Base-by-base conservation (phyloP, 2,113 vertebrate species). In the Zeus faber region DNA sequence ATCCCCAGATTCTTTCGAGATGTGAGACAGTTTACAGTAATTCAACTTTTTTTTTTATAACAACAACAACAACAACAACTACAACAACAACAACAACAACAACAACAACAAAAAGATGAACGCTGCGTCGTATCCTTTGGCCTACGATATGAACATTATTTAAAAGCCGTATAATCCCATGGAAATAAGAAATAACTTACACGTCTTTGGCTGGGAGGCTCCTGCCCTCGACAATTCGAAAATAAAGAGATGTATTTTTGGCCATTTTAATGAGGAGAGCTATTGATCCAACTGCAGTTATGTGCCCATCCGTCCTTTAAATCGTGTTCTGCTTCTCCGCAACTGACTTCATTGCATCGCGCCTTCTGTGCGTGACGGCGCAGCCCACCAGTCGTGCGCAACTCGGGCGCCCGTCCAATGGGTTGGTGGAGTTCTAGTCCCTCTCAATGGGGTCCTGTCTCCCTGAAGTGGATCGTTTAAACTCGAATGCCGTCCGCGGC, bases 131-230 rank as follows among this genome's bases (percentile, higher is more conserved):
- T 25, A 24, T n/a, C 9, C 6, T 17, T 7, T 26, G 23, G 11
- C 9, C 5, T 25, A 17, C 23, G 1, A 48, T 50, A 21, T 46
- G n/a, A 44, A 45, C 14, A 3, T 14, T 31, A 37, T 23, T 1
- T 16, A 39, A 23, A 11, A 57, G 63, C 23, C 26, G 24, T 54
- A 49, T 39, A 49, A 16, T 17, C 62, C 58, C 26, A 29, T 51
- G 54, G 51, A 8, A 2, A 24, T 33, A 51, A 83, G 79, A 53
- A 31, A 68, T 70, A 58, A 86, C 81, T 97, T 80, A 96, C 95
- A 96, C 89, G 64, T 95, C 94, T 87, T 95, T 95, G 76, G 92
- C 92, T 1, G 94, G 93, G 73, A 95, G 92, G 58, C 91, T 91
- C 76, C 89, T 90, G 49, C 92, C 93, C 80, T 95, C 94, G 81